Base-by-base conservation (phyloP, 2,113 vertebrate genomes). In the Galbula dea region DNA sequence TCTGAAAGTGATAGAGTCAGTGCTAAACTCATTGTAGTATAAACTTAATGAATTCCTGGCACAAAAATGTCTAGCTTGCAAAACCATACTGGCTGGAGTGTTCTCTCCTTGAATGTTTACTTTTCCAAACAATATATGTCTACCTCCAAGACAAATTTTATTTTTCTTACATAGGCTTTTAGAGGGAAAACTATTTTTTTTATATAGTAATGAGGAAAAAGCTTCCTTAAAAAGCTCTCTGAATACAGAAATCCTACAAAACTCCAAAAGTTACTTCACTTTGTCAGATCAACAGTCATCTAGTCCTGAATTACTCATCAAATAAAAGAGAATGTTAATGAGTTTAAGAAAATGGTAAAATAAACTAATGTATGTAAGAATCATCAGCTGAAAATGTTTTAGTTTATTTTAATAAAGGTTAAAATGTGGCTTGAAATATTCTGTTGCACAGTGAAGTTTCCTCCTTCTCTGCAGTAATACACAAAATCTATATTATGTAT, bases 161-260 rank as follows among this genome's bases (percentile, higher is more conserved):
- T 43, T 29, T 10, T 46, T 49, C 7, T 0, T 43, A 27, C 1
- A 2, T 63, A 7, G 2, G 0, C 1, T 61, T 63, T 51, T 57
- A 23, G 9, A 32, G 4, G 5, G 10, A 4, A 43, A 49, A 52
- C 36, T 32, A 8, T 32, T 74, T 59, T 54, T 46, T 61, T 43
- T 43, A 15, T 43, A 16, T 21, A 36, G 1, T 2, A 0, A 34
- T 51, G 6, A 59, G 10, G 6, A 41, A 41, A 88, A 24, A 8
- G 0, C 3, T 51, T 48, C 9, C 62, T 78, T 11, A 55, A 55
- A 57, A 46, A 29, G 3, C 14, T 57, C 3, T 49, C 49, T 65
- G 29, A 83, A 73, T 7, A 68, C 11, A 83, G 18, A 83, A 74
- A 48, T 4, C 1, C 6, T 3, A 36, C 7, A 72, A 54, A 55